A percentile compares a stretch with the other conserved stretches of the same genome.
These are phyloP conservation scores for Eupithecia subfuscata DNA, from an alignment of 2,888 invertebrate species.

Conservation along the genomic window DNA sequence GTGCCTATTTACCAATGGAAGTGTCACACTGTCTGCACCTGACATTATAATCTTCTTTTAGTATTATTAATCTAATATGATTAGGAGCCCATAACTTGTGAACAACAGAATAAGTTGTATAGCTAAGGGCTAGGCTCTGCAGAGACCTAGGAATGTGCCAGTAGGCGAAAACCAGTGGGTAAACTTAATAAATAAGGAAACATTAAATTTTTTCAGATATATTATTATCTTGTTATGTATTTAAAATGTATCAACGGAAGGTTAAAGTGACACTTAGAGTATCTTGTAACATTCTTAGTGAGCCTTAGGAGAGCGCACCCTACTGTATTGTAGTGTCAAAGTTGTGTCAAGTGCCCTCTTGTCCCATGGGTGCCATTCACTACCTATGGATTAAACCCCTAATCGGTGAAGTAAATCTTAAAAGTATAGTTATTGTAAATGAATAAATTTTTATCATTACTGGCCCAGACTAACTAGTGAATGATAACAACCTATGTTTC, in stretches of 20 bases:
- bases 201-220: conserved; percentile 84
- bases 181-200: conserved; percentile 82
- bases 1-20: conserved; percentile 49
- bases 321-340: conserved; percentile 61
- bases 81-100: conserved; percentile 65
- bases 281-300: conserved; percentile 76
- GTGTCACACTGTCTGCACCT: conserved; percentile 68
- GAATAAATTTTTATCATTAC: conserved; percentile 78
- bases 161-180: conserved; percentile 79
- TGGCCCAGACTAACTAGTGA: conserved; percentile 68
- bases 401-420: conserved; percentile 69
- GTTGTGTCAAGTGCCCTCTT: conserved; percentile 47
- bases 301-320: conserved; percentile 77
- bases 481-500: conserved; percentile 76
- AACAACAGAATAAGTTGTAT: conserved; percentile 65
- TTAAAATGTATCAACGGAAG: conserved; percentile 82
- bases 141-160: conserved; percentile 68
- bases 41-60: conserved; percentile 62
- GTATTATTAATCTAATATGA: conserved; percentile 63
- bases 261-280: conserved; percentile 69
- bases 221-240: conserved; percentile 85
- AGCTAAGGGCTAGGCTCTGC: conserved; percentile 63
- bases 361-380: conserved; percentile 47
- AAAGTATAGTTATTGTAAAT: conserved; percentile 81
- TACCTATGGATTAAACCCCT: conserved; percentile 60